Percentiles rank a stretch among this genome's conserved stretches.
Conservation (phyloP, 2,888 invertebrate genomes). For the Drosophila ustulata region DNA sequence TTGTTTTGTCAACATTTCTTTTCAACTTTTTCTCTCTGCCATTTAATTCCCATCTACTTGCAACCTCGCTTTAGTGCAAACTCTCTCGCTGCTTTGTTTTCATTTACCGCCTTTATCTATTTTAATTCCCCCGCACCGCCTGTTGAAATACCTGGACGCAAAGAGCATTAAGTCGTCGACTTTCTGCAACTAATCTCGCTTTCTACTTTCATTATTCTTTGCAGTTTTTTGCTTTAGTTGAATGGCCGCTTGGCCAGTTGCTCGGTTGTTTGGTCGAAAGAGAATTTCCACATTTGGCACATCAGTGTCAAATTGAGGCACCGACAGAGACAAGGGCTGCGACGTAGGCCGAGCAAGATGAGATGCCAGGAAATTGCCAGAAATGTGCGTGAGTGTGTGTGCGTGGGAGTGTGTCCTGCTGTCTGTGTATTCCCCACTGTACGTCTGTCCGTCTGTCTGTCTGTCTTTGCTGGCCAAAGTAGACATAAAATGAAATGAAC, state of each 20-base stretch:
- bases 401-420: conserved; percentile 18
- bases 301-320: conserved; percentile 82
- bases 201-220: conserved; percentile 45
- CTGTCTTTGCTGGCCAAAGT: conserved; percentile 46
- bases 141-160: background rate
- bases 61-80: background rate
- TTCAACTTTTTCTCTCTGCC: background rate
- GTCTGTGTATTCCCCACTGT: conserved; percentile 3
- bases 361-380: conserved; percentile 73
- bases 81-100: background rate
- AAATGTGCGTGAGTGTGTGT: conserved; percentile 44
- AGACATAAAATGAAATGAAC: conserved; percentile 79
- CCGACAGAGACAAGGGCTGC: conserved; percentile 24
- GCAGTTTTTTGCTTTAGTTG: conserved; percentile 22
- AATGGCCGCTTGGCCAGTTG: conserved; percentile 28
- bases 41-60: too few relatives aligned
- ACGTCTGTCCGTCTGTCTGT: conserved; percentile 15
- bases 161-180: conserved; percentile 22
- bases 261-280: conserved; percentile 43
- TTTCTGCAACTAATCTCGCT: background rate
- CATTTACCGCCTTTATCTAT: background rate
- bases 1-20: background rate
- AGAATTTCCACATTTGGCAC: conserved; percentile 80
- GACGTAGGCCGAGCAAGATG: conserved; percentile 24
- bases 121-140: background rate